A percentile compares a stretch with the other conserved stretches of the same genome.
These are phyloP conservation scores for Hermaeophaga mercurialis DNA, from an alignment of 2,888 invertebrate genomes.

Conservation along the genomic window DNA sequence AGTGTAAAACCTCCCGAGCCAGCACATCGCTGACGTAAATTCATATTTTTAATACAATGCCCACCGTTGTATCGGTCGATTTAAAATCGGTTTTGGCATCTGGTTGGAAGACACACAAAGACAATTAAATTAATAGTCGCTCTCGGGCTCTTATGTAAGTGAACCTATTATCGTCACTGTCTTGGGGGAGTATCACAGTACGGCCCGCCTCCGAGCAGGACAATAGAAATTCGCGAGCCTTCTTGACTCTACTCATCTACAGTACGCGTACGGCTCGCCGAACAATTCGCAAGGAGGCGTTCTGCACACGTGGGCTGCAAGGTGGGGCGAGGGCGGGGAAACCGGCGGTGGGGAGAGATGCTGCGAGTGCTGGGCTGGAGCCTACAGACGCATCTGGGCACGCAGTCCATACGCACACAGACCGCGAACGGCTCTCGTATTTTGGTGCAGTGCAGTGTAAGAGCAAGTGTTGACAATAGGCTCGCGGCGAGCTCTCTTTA, in stretches of 20 bases:
- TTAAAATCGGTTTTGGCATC: constrained; percentile 32
- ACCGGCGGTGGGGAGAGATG: constrained; percentile 49
- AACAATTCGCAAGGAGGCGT: constrained; percentile 57
- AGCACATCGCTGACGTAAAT: constrained; percentile 18
- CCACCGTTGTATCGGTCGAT: constrained; percentile 24
- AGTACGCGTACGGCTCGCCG: constrained; percentile 37
- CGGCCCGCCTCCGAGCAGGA: constrained; percentile 47
- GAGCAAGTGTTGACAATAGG: constrained; percentile 40
- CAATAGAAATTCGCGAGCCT: constrained; percentile 57
- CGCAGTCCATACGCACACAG: constrained; percentile 55
- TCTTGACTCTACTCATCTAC: constrained; percentile 49
- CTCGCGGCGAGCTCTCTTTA: constrained; percentile 35
- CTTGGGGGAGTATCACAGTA: constrained; percentile 50
- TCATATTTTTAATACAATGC: constrained; percentile 19
- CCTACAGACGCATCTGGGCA: constrained; percentile 56
- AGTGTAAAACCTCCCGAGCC: background rate
- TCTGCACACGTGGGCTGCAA: constrained; percentile 54
- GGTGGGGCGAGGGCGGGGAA: constrained; percentile 52
- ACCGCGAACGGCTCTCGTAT: constrained; percentile 38
- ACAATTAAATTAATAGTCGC: constrained; percentile 43
- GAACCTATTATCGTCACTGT: constrained; percentile 50
- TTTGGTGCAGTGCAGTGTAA: constrained; percentile 40
- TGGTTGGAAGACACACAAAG: constrained; percentile 38
- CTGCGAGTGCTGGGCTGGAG: constrained; percentile 44
- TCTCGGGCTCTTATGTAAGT: constrained; percentile 41